Evolutionary conservation across 2,113 vertebrate species (phyloP).

Genomic region (Eolophus roseicapilla): DNA sequence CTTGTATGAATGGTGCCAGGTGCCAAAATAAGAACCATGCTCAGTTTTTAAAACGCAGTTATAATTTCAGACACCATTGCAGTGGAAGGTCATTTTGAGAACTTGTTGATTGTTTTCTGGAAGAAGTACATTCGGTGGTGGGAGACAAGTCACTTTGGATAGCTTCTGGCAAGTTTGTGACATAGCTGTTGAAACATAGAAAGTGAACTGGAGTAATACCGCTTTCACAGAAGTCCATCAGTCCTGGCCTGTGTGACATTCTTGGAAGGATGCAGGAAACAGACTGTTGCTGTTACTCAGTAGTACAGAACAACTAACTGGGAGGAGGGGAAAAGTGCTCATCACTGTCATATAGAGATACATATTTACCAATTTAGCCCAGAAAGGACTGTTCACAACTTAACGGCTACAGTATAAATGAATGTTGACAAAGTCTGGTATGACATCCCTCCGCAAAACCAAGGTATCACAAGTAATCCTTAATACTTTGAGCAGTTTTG

Average conservation of each 20-base stretch:
- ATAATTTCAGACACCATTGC: neutral
- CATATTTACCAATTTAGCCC: neutral
- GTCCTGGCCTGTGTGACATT: neutral
- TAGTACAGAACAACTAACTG: neutral
- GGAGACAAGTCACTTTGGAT: neutral
- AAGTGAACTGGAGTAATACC: neutral
- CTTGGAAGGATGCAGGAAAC: neutral
- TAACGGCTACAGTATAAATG: neutral
- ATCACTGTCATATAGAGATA: neutral
- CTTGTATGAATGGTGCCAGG: neutral
- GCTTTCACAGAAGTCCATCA: neutral
- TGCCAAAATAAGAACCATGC: neutral
- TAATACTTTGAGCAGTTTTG: neutral
- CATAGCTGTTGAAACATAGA: neutral
- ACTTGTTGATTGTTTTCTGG: neutral
- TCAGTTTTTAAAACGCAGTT: neutral
- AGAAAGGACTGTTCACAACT: neutral
- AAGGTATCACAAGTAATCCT: neutral
- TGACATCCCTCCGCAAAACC: neutral
- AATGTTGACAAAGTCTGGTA: neutral
- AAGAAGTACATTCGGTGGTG: fast-evolving
- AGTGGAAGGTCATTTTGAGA: neutral
- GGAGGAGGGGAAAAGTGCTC: neutral
- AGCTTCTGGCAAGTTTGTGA: neutral
- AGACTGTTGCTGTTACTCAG: neutral